Evolutionary conservation across 2,888 invertebrate species (phyloP).

Genomic region (Xanthostigma xanthostigma): DNA sequence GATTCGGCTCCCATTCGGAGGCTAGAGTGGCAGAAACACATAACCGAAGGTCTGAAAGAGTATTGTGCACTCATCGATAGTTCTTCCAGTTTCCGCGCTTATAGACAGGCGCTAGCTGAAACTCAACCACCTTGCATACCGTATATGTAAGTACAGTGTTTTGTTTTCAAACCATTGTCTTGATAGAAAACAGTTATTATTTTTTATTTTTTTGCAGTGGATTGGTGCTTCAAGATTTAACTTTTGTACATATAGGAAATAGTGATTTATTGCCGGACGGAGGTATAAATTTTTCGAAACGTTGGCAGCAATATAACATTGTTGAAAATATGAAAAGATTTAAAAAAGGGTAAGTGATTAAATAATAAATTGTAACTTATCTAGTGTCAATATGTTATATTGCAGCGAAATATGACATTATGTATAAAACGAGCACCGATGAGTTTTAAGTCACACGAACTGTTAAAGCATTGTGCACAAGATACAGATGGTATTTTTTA

Average conservation of each 20-base stretch:
- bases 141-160: constrained; percentile 67
- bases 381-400: no score
- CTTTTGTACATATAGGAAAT: constrained; percentile 97
- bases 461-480: no score
- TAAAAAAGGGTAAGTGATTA: constrained; percentile 71
- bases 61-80: constrained; percentile 95
- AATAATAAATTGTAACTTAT: no score
- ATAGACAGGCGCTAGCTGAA: constrained; percentile 83
- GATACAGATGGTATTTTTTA: no score
- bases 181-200: not conserved
- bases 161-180: not conserved
- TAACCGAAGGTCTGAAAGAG: constrained; percentile 83
- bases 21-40: constrained; percentile 86
- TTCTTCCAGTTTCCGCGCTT: constrained; percentile 95
- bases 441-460: no score
- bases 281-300: constrained; percentile 86
- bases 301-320: constrained; percentile 98
- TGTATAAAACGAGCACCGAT: no score
- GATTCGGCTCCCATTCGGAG: constrained; percentile 89
- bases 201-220: constrained; percentile 49
- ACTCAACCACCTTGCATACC: constrained; percentile 98
- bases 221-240: constrained; percentile 93
- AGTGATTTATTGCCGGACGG: constrained; percentile 77
- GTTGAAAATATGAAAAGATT: constrained; percentile 97
- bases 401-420: no score